Evolutionary conservation across 2,888 invertebrate genomes (phyloP).

Genomic region (Drosophila diplacantha): DNA sequence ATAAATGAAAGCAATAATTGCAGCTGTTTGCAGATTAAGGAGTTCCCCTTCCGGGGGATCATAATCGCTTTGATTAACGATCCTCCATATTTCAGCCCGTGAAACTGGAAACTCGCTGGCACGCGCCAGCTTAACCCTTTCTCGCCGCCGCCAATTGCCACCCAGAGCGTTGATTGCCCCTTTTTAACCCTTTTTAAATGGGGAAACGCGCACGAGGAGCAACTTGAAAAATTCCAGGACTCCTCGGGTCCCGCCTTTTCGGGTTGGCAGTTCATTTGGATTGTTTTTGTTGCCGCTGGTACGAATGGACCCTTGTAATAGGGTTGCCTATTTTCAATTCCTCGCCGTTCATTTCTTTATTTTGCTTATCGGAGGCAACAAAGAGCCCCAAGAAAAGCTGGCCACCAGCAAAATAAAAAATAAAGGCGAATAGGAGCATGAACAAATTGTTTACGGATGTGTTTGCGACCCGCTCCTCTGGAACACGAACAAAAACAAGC

Average conservation of each 20-base stretch:
- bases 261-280: constrained; percentile 41
- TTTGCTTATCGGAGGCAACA: constrained; percentile 58
- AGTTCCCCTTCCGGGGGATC: constrained; percentile 10
- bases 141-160: constrained; percentile 26
- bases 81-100: constrained; percentile 19
- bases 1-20: background rate
- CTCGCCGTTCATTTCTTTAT: constrained; percentile 60
- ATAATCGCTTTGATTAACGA: constrained; percentile 33
- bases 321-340: constrained; percentile 59
- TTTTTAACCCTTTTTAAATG: constrained; percentile 37
- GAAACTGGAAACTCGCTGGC: constrained; percentile 11
- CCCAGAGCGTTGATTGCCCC: constrained; percentile 36
- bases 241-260: constrained; percentile 16
- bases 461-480: constrained; percentile 64
- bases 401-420: constrained; percentile 20
- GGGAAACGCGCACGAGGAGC: constrained; percentile 5
- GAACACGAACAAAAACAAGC: constrained; percentile 16
- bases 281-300: constrained; percentile 31
- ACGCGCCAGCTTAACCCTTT: constrained; percentile 14
- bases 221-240: constrained; percentile 33
- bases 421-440: constrained; percentile 59
- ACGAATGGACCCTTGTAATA: constrained; percentile 26
- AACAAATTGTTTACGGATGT: constrained; percentile 71
- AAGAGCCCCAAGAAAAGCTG: constrained; percentile 36
- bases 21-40: constrained; percentile 16